These are phyloP conservation scores for Salvelinus alpinus DNA, from an alignment of 2,113 vertebrate genomes.

Conservation along the genomic window DNA sequence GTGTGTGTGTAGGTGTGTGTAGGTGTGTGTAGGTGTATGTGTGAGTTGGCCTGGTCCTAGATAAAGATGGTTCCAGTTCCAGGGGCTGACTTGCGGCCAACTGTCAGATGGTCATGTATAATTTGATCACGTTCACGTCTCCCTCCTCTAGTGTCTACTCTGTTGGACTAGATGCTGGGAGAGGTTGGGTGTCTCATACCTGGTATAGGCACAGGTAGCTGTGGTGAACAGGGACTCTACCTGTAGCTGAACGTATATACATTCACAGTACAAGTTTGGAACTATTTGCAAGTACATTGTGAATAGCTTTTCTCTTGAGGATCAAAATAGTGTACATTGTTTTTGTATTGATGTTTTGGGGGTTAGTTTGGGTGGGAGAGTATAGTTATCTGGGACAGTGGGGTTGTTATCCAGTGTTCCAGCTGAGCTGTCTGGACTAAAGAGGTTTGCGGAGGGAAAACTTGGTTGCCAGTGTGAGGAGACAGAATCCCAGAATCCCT, in stretches of 20 bases:
- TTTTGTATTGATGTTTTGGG: slow-evolving; percentile 24
- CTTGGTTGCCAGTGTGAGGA: slow-evolving; percentile 41
- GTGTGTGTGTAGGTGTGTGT: no score
- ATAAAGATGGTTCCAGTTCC: not conserved
- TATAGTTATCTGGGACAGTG: no score
- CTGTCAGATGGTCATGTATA: slow-evolving; percentile 13
- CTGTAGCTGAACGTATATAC: not conserved
- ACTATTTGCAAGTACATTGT: not conserved
- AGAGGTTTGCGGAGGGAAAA: not conserved
- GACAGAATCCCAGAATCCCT: slow-evolving; percentile 32
- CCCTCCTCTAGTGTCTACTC: not conserved
- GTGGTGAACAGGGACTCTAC: not conserved
- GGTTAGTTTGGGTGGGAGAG: no score
- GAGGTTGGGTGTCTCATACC: no score
- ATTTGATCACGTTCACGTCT: slow-evolving; percentile 27
- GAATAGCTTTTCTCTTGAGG: not conserved
- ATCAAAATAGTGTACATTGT: not conserved
- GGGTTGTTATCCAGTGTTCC: slow-evolving; percentile 12
- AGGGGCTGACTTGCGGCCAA: slow-evolving; percentile 3
- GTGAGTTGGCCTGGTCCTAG: not conserved
- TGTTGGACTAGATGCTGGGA: not conserved
- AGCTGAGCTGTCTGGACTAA: not conserved
- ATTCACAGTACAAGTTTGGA: not conserved
- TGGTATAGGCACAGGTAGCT: no score
- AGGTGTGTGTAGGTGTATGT: no score